These are phyloP conservation scores for Druon quercuslanigerum DNA, from an alignment of 1,140 invertebrate genomes.

Conservation along the genomic window DNA sequence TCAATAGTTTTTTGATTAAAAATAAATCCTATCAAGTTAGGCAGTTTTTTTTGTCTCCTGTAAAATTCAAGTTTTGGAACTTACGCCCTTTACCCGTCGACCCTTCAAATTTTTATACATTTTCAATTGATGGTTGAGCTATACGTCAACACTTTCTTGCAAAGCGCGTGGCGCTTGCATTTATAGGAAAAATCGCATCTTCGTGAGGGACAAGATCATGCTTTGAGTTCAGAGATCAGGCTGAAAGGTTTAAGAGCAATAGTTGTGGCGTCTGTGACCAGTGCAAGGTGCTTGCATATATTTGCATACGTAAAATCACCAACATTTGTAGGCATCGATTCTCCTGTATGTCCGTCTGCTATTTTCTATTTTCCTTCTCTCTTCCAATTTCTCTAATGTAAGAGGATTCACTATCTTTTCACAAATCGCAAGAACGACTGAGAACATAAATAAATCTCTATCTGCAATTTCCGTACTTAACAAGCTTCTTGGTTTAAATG, in stretches of 20 bases:
- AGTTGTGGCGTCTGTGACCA: slow-evolving; percentile 52
- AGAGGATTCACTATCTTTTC: neutral
- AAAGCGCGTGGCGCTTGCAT: neutral
- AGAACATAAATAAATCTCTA: no score
- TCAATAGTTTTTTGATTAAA: no score
- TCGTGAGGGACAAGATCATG: neutral
- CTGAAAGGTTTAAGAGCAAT: slow-evolving; percentile 62
- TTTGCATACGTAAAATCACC: slow-evolving; percentile 56
- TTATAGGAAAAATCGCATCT: neutral
- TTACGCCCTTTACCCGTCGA: no score
- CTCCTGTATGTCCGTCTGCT: slow-evolving; percentile 43
- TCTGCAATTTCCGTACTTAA: no score
- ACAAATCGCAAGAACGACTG: no score
- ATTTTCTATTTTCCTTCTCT: slow-evolving; percentile 37
- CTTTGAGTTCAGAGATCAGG: slow-evolving; percentile 47
- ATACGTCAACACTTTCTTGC: neutral
- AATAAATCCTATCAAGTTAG: no score
- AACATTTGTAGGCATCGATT: slow-evolving; percentile 41
- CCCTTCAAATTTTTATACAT: no score
- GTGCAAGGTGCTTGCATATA: slow-evolving; percentile 59
- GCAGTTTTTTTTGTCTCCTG: no score
- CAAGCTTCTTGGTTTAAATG: no score
- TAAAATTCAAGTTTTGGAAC: no score
- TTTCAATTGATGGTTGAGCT: no score
- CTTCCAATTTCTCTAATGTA: neutral